phyloP scores from a whole-genome alignment of 2,113 vertebrate species.

The Tachycineta bicolor region DNA sequence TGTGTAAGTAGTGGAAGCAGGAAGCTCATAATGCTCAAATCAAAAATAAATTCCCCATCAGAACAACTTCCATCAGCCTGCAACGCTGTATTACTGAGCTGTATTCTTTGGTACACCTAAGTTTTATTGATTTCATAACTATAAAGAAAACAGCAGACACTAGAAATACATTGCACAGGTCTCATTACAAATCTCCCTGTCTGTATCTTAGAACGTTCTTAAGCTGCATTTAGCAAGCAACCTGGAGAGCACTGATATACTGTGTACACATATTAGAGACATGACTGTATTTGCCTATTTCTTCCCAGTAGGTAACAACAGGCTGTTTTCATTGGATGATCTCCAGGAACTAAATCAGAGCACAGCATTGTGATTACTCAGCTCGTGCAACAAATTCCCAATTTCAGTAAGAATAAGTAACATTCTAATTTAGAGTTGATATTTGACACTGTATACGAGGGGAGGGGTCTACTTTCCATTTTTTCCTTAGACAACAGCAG shows the following conservation, averaged over 20 bases:
- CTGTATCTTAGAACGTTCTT: slow-evolving; percentile 25
- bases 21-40: not conserved
- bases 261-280: slow-evolving; percentile 39
- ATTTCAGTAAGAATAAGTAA: slow-evolving; percentile 61
- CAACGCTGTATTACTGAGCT: not conserved
- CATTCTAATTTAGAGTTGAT: slow-evolving; percentile 44
- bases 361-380: slow-evolving; percentile 60
- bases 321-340: slow-evolving; percentile 54
- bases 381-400: slow-evolving; percentile 42
- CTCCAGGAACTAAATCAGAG: slow-evolving; percentile 64
- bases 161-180: slow-evolving; percentile 7
- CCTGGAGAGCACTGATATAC: slow-evolving; percentile 49
- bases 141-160: slow-evolving; percentile 12
- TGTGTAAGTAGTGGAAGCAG: not conserved
- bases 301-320: slow-evolving; percentile 61
- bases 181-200: slow-evolving; percentile 46
- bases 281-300: slow-evolving; percentile 56
- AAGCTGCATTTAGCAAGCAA: slow-evolving; percentile 56
- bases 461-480: slow-evolving; percentile 25
- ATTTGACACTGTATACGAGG: slow-evolving; percentile 5
- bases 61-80: not conserved
- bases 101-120: not conserved
- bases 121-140: slow-evolving; percentile 46
- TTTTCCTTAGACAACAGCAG: slow-evolving; percentile 26
- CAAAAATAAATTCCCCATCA: slow-evolving; percentile 17